Base-by-base conservation (phyloP, 2,113 vertebrate species). In the Scytalopus superciliaris region DNA sequence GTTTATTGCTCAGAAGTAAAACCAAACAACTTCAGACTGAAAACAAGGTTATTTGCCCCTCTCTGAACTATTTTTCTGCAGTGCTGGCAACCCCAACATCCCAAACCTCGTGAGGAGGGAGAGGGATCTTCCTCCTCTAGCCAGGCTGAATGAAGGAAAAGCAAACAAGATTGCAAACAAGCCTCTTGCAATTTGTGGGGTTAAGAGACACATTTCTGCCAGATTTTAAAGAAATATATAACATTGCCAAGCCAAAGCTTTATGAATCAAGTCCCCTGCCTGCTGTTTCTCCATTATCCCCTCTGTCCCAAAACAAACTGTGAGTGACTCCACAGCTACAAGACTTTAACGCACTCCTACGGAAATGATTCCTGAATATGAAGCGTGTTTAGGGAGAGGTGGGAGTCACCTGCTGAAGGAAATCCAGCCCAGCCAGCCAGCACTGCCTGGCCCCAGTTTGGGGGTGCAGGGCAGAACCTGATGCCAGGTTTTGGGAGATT, bases 71-170 rank as follows among this genome's bases (percentile, higher is more conserved):
- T 44, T 49, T 39, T 59, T 39, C 40, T 25, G 3, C 3, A 10
- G 24, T 1, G 2, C 25, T 56, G 74, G 66, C 69, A 31, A 44
- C 18, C 31, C 18, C 18, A 68, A 14, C 70, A 79, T 37, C 56
- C 56, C 14, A 8, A n/a, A 56, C 4, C 56, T 50, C 0, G 0
- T 2, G 8, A 25, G 59, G 30, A 74, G 14, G 22, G 35, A 27
- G 76, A 42, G 8, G 4, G 37, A 53, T 35, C 37, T 27, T 77
- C 56, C 25, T 87, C 55, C 24, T 28, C 49, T 3, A 28, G 31
- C 27, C 77, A 31, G 57, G 59, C 39, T 72, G 80, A 50, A 57
- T 0, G 4, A 81, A 50, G 63, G 47, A 2, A 37, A 39, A 66
- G 1, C 37, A 31, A 47, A 47, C 1, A 11, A n/a, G 81, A 7